Percentiles rank a stretch among this genome's conserved stretches.
Conservation (phyloP, 2,113 vertebrate genomes). For the Lampris megalopsis region DNA sequence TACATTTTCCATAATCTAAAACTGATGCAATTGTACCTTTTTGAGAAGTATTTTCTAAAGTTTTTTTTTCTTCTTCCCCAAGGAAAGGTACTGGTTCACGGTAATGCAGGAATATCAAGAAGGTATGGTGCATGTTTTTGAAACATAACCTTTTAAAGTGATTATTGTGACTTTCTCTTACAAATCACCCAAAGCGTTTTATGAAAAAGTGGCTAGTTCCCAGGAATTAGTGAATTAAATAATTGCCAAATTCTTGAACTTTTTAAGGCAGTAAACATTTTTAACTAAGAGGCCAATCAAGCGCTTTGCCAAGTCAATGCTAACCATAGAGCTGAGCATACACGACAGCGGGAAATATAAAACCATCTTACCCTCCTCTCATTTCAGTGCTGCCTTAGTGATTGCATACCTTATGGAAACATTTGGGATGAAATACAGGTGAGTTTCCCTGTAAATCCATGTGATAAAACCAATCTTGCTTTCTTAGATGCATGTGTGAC, state of each 20-base stretch:
- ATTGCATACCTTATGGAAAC: constrained; percentile 99
- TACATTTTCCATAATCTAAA: not conserved
- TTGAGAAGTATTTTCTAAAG: not conserved
- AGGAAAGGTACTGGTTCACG: constrained; percentile 99
- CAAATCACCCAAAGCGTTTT: not conserved
- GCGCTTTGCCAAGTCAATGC: not conserved
- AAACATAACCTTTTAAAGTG: not conserved
- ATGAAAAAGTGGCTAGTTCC: not conserved
- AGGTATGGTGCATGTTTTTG: constrained; percentile 79
- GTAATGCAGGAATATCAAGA: constrained; percentile 99
- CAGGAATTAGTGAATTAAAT: not conserved
- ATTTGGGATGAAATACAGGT: constrained; percentile 99
- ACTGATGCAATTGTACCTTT: not conserved
- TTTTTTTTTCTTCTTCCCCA: constrained; percentile 33
- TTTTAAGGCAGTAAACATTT: too few species aligned
- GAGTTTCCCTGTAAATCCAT: constrained; percentile 14
- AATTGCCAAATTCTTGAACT: too few species aligned
- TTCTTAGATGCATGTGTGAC: too few species aligned
- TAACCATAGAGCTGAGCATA: not conserved
- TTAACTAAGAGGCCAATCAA: too few species aligned
- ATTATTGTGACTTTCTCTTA: not conserved
- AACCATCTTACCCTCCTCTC: not conserved
- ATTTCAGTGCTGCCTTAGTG: constrained; percentile 96
- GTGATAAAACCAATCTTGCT: not conserved
- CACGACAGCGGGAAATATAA: not conserved